These are phyloP conservation scores for Halcyon senegalensis DNA, from an alignment of 2,113 vertebrate species.

Conservation along the genomic window DNA sequence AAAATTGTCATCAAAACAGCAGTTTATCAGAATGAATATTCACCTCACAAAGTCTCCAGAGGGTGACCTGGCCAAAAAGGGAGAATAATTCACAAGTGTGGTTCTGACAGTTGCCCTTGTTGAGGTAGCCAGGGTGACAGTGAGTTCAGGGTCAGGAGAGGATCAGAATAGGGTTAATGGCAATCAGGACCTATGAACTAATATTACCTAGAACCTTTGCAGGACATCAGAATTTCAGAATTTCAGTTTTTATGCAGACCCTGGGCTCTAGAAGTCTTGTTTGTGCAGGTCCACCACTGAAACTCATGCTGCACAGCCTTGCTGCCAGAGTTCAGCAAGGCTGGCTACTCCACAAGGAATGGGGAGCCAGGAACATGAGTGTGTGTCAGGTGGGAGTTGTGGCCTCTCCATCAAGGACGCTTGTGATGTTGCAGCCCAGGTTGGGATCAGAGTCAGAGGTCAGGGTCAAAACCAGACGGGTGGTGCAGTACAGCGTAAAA, in stretches of 20 bases:
- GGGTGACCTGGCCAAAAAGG: neutral
- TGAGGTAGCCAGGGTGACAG: neutral
- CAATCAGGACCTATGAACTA: neutral
- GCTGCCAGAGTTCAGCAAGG: neutral
- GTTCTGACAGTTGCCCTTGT: neutral
- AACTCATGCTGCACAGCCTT: neutral
- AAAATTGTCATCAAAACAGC: neutral
- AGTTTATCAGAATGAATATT: neutral
- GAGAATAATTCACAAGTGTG: neutral
- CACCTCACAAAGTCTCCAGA: neutral
- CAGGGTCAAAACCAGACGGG: neutral
- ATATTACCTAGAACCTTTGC: neutral
- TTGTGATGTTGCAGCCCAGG: fast-evolving
- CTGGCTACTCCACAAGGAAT: fast-evolving
- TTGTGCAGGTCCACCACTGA: neutral
- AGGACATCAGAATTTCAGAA: neutral
- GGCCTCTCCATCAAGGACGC: neutral
- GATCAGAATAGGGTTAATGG: neutral
- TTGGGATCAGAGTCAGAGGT: neutral
- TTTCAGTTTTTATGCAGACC: neutral
- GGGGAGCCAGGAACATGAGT: fast-evolving
- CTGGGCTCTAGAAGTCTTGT: neutral
- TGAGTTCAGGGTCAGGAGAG: neutral
- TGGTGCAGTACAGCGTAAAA: neutral
- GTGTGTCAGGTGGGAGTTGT: neutral